Base-by-base conservation (phyloP, 2,113 vertebrate species). In the Hippocampus guttulatus region DNA sequence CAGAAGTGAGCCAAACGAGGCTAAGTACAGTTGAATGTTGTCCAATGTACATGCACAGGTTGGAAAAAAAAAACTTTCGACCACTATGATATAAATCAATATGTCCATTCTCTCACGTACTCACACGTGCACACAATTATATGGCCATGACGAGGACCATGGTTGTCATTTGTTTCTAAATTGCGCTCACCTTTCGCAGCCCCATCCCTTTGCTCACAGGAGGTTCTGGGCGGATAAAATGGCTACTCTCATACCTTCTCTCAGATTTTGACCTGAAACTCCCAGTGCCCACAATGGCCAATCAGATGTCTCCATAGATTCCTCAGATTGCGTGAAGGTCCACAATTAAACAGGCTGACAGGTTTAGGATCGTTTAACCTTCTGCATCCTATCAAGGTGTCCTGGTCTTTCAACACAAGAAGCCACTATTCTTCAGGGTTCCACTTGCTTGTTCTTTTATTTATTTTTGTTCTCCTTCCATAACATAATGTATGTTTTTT, bases 401-500 rank as follows among this genome's bases (percentile, higher is more conserved):
- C 40, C 12, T 40, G 18, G 18, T 33, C 30, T 33, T 62, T 30
- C 16, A 43, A 20, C 8, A 2, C 61, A 18, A 52, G 2, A 54
- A n/a, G 52, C 12, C 23, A 12, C 10, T 7, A 14, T 25, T 27
- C 55, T 58, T 58, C 38, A 5, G 11, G 4, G 25, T 51, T 49
- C 47, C 51, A 4, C 18, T 52, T 30, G n/a, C 38, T 43, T 43
- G 38, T 64, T 57, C 1, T 5, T 45, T 71, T 75, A 73, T 69
- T 33, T 45, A 2, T 12, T 12, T 45, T 45, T 57, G 33, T 30
- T 2, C 12, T 63, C 52, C 38, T 33, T 77, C 72, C 27, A 1
- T 71, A 70, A 73, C 16, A 52, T 68, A 69, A 68, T 73, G 78
- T 45, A 63, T 70, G 74, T 7, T 14, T 3, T 14, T 3, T 18